Conservation (phyloP, 2,888 invertebrate genomes). For the Drosophila mimetica region DNA sequence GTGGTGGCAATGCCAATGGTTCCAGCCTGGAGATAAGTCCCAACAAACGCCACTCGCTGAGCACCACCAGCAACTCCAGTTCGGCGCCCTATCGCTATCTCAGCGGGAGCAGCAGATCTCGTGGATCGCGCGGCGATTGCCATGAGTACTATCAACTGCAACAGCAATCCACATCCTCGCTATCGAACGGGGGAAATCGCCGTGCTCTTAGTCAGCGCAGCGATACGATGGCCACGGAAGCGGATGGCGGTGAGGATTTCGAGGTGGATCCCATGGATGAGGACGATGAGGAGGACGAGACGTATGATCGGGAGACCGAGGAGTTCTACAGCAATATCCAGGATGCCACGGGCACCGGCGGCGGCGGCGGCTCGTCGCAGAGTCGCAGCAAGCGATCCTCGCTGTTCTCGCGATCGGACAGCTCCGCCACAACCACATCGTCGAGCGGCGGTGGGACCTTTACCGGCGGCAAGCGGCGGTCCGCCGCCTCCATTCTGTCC, state of each 20-base stretch:
- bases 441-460: constrained; percentile 83
- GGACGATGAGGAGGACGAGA: constrained; percentile 70
- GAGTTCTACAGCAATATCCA: constrained; percentile 83
- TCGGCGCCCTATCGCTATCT: constrained; percentile 69
- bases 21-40: background rate
- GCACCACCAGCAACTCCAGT: constrained; percentile 65
- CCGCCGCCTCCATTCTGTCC: constrained; percentile 83
- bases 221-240: constrained; percentile 73
- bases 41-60: constrained; percentile 64
- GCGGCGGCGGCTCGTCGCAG: constrained; percentile 63
- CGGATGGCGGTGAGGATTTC: constrained; percentile 69
- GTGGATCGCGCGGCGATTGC: constrained; percentile 61
- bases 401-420: constrained; percentile 84
- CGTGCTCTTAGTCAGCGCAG: constrained; percentile 54
- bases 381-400: constrained; percentile 82
- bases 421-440: constrained; percentile 84
- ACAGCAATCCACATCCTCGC: constrained; percentile 50
- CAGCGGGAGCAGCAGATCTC: constrained; percentile 50
- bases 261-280: constrained; percentile 73
- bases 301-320: constrained; percentile 82
- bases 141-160: constrained; percentile 68
- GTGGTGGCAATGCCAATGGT: background rate
- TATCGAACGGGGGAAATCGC: constrained; percentile 52
- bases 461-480: constrained; percentile 82
- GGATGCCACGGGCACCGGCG: constrained; percentile 72